phyloP scores from a whole-genome alignment of 2,888 invertebrate species.

The Cephonodes hylas region DNA sequence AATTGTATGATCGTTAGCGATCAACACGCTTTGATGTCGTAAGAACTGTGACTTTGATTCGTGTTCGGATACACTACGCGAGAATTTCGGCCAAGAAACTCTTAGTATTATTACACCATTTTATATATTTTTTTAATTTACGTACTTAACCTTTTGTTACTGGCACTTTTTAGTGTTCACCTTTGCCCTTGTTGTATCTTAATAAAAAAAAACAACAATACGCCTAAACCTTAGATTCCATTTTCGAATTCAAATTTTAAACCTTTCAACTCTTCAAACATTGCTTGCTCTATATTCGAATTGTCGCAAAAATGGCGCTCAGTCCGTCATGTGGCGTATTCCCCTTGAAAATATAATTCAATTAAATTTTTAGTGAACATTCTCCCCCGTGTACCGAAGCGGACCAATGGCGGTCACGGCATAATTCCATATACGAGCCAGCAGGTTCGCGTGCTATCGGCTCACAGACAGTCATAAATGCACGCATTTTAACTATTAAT shows the following conservation, averaged over 20 bases:
- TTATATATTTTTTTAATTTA: too few relatives aligned
- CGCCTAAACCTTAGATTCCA: too few relatives aligned
- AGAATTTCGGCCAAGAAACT: constrained; percentile 25
- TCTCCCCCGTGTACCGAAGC: constrained; percentile 32
- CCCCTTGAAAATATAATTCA: neutral
- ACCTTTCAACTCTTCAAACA: neutral
- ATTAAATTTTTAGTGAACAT: constrained; percentile 5
- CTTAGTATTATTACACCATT: neutral
- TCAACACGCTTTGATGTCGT: constrained; percentile 61
- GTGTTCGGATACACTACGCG: constrained; percentile 31
- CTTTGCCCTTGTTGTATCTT: too few relatives aligned
- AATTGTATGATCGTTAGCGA: constrained; percentile 63
- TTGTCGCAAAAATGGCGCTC: neutral
- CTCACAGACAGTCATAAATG: constrained; percentile 59
- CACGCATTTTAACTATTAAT: constrained; percentile 71
- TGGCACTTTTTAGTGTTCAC: too few relatives aligned
- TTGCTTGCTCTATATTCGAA: neutral
- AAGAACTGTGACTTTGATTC: constrained; percentile 49
- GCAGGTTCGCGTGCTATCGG: constrained; percentile 65
- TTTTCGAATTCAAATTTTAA: neutral
- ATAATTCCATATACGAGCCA: constrained; percentile 53
- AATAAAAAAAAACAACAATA: neutral
- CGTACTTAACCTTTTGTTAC: too few relatives aligned
- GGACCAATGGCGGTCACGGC: constrained; percentile 45
- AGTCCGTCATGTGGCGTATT: neutral